Conservation (phyloP, 2,797 vertebrate species). For the Strix occidentalis region DNA sequence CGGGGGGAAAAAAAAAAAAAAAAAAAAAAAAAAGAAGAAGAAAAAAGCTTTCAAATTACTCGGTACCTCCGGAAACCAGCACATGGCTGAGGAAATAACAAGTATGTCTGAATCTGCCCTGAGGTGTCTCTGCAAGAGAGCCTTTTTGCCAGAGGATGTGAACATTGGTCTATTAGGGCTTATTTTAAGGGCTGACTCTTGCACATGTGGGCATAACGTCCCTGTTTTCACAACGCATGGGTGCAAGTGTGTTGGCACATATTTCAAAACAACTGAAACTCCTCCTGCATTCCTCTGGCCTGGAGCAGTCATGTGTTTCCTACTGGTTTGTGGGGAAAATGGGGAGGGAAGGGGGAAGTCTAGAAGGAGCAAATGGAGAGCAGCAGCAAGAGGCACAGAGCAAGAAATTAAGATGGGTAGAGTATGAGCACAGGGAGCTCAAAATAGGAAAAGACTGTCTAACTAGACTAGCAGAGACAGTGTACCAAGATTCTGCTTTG, state of each 20-base stretch:
- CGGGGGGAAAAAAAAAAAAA: background rate
- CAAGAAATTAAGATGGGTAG: background rate
- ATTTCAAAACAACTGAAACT: background rate
- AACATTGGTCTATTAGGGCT: background rate
- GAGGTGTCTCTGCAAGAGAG: background rate
- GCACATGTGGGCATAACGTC: background rate
- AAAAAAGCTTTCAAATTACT: background rate
- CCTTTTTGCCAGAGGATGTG: background rate
- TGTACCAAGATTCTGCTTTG: background rate
- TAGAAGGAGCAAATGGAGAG: background rate
- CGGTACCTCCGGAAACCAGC: background rate
- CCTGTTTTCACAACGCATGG: rapidly evolving
- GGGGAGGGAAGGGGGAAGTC: background rate
- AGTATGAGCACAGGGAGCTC: background rate
- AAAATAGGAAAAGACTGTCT: background rate
- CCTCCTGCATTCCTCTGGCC: background rate
- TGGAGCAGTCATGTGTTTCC: background rate
- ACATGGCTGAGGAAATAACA: background rate
- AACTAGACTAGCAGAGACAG: background rate
- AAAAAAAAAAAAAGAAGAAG: background rate
- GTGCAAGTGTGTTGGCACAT: background rate
- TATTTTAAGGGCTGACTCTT: background rate
- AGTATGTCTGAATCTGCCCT: background rate
- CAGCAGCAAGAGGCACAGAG: background rate
- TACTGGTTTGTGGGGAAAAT: background rate